Percentiles rank a stretch among this genome's conserved stretches.
phyloP scores from a whole-genome alignment of 2,888 invertebrate genomes.

The Drosophila atripex region DNA sequence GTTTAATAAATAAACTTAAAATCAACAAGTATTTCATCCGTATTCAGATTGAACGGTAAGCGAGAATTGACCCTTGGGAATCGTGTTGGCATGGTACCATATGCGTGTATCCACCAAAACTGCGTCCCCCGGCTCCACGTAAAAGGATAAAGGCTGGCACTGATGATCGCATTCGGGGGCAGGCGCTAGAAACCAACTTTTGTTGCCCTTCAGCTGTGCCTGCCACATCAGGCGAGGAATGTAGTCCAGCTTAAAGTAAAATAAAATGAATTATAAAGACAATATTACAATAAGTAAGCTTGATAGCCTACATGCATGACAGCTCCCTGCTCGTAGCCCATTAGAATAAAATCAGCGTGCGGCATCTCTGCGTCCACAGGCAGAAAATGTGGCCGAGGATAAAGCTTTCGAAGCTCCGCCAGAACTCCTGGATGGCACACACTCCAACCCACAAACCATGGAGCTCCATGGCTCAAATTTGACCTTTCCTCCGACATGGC shows the following conservation, averaged over 20 bases:
- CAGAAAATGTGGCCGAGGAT: constrained; percentile 92
- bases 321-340: constrained; percentile 95
- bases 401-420: constrained; percentile 89
- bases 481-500: constrained; percentile 89
- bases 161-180: constrained; percentile 93
- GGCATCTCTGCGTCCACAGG: constrained; percentile 95
- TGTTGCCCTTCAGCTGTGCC: constrained; percentile 93
- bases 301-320: constrained; percentile 91
- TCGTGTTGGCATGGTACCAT: constrained; percentile 95
- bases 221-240: constrained; percentile 97
- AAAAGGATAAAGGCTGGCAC: constrained; percentile 90
- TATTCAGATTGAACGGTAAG: constrained; percentile 96
- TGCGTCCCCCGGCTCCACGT: constrained; percentile 93
- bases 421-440: constrained; percentile 94
- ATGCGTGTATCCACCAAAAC: constrained; percentile 94
- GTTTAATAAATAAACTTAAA: constrained; percentile 4
- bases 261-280: background rate
- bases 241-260: constrained; percentile 89
- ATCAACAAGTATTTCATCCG: constrained; percentile 84
- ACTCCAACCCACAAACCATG: constrained; percentile 97
- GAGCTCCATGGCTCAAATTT: constrained; percentile 85
- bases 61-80: constrained; percentile 92
- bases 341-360: constrained; percentile 94
- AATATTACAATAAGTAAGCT: background rate
- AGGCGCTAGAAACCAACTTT: constrained; percentile 93